A percentile compares a stretch with the other conserved stretches of the same genome.
Conservation (phyloP, 1,140 invertebrate genomes). For the Anastrepha ludens region DNA sequence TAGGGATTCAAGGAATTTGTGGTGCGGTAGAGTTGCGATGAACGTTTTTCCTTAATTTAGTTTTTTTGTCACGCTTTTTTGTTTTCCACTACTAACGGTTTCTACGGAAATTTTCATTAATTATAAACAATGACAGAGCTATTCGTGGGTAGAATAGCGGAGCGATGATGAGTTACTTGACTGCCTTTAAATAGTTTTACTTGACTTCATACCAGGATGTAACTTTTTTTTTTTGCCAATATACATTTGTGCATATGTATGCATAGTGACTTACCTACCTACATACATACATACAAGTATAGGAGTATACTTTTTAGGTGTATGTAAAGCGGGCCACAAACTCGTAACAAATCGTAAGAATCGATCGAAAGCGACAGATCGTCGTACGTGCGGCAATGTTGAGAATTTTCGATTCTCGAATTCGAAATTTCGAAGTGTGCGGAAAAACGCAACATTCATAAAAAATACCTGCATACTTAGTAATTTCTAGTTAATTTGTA, state of each 20-base stretch:
- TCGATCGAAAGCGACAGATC: too few relatives aligned
- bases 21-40: not conserved
- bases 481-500: too few relatives aligned
- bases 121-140: constrained; percentile 4
- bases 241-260: not conserved
- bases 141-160: not conserved
- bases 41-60: not conserved
- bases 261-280: too few relatives aligned
- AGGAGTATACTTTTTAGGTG: too few relatives aligned
- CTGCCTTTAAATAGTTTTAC: constrained; percentile 10
- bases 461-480: too few relatives aligned
- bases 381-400: too few relatives aligned
- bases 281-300: not conserved
- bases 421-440: too few relatives aligned
- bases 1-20: constrained; percentile 37
- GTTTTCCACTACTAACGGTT: constrained; percentile 7
- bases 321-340: too few relatives aligned
- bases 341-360: too few relatives aligned
- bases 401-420: too few relatives aligned
- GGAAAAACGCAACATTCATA: too few relatives aligned
- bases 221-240: not conserved
- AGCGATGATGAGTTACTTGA: not conserved
- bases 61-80: not conserved
- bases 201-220: not conserved
- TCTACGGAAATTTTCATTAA: constrained; percentile 33